phyloP scores from a whole-genome alignment of 2,113 vertebrate species.

The Alexandromys fortis region DNA sequence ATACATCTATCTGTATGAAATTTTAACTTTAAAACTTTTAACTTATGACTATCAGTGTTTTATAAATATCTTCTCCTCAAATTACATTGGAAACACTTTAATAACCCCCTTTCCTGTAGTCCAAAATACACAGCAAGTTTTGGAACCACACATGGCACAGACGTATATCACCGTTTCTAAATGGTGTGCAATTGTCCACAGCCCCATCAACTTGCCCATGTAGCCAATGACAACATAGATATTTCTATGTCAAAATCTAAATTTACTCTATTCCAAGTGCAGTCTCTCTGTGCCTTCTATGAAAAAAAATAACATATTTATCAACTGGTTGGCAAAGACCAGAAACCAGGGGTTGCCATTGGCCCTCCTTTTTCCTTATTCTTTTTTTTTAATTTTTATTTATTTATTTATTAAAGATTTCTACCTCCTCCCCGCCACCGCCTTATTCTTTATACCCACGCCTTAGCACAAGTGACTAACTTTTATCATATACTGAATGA shows the following conservation, averaged over 20 bases:
- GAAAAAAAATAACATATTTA: neutral
- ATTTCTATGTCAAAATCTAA: neutral
- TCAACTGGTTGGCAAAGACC: accelerated
- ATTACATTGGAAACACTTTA: neutral
- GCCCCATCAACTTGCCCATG: too few relatives aligned
- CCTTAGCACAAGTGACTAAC: neutral
- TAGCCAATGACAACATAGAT: neutral
- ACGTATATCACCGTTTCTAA: neutral
- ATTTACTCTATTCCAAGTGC: neutral
- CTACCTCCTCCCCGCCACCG: too few relatives aligned
- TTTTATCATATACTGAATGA: neutral
- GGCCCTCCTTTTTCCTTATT: neutral
- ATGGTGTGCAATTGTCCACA: neutral
- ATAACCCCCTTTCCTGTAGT: neutral
- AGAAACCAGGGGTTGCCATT: neutral
- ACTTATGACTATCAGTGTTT: neutral
- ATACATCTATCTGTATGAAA: neutral
- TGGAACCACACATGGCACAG: neutral
- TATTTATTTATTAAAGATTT: too few relatives aligned
- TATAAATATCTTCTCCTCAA: neutral
- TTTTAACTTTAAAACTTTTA: too few relatives aligned
- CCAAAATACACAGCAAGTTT: too few relatives aligned
- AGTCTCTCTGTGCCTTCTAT: neutral
- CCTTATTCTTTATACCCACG: neutral
- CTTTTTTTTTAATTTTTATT: neutral